Evolutionary conservation across 35 echinoderm and acorn worm species (phyloP).

Genomic region (Apostichopus japonicus): DNA sequence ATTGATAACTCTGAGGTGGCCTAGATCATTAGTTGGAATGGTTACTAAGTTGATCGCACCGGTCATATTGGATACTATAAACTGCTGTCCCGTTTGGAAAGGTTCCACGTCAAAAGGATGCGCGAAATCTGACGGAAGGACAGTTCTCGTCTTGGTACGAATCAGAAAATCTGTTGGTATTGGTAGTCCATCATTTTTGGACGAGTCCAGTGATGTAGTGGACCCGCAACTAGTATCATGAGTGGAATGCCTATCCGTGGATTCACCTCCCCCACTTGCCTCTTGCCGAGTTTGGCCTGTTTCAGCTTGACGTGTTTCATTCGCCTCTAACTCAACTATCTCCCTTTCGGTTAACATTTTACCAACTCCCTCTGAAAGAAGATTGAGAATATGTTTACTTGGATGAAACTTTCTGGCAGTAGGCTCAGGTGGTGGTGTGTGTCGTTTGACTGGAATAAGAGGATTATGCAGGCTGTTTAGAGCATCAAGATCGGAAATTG

Average conservation of each 20-base stretch:
- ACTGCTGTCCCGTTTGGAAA: not conserved
- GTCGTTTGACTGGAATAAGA: not conserved
- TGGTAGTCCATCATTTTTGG: not conserved
- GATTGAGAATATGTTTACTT: not conserved
- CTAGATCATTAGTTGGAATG: not conserved
- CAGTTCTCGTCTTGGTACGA: not conserved
- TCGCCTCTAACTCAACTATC: not conserved
- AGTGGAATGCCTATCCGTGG: too few species aligned
- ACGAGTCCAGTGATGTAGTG: not conserved
- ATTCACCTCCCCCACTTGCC: too few species aligned
- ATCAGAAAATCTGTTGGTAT: constrained; percentile 1
- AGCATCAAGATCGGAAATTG: not conserved
- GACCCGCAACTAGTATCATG: too few species aligned
- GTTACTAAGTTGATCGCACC: constrained; percentile 3
- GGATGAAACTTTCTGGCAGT: not conserved
- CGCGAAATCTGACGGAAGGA: not conserved
- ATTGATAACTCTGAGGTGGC: not conserved
- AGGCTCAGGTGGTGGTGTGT: not conserved
- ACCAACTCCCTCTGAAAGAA: not conserved
- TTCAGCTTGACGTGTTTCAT: not conserved
- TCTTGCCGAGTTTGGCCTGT: not conserved
- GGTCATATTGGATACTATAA: constrained; percentile 25
- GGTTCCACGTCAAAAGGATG: constrained; percentile 25
- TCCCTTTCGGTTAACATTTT: constrained; percentile 19
- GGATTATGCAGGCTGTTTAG: not conserved